Conservation (phyloP, 2,113 vertebrate species). For the Phasianus colchicus region DNA sequence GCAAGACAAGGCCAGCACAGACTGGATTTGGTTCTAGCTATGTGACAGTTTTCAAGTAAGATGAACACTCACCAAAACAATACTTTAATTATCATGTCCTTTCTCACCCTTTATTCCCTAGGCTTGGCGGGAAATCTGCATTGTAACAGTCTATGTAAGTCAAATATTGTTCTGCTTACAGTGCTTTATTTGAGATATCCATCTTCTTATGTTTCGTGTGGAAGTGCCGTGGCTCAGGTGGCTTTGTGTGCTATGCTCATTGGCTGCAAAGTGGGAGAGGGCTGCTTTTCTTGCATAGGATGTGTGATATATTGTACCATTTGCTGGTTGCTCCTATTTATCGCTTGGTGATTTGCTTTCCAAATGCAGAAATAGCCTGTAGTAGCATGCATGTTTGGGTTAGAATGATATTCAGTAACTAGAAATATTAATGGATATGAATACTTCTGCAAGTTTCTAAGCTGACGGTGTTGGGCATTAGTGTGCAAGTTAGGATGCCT, state of each 20-base stretch:
- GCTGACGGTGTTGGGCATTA: not conserved
- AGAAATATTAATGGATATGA: not conserved
- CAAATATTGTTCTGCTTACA: not conserved
- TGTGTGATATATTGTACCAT: not conserved
- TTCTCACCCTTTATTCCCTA: not conserved
- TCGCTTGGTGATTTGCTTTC: not conserved
- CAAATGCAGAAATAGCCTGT: not conserved
- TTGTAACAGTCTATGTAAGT: not conserved
- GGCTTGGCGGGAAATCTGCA: not conserved
- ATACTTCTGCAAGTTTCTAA: not conserved
- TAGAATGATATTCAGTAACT: not conserved
- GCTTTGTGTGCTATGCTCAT: not conserved
- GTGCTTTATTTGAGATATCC: not conserved
- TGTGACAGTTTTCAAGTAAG: not conserved
- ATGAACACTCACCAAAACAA: not conserved
- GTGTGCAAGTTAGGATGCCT: not conserved
- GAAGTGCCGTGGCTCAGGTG: not conserved
- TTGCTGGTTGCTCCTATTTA: not conserved
- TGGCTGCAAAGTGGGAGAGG: not conserved
- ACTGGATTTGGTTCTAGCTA: not conserved
- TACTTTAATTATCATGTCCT: not conserved
- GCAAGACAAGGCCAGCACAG: not conserved
- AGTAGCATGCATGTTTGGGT: not conserved
- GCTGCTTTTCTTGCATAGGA: not conserved
- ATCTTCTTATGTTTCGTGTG: slow-evolving; percentile 6